A percentile compares a stretch with the other conserved stretches of the same genome.
These are phyloP conservation scores for Gallinago undulata DNA, from an alignment of 2,113 vertebrate genomes.

Conservation along the genomic window DNA sequence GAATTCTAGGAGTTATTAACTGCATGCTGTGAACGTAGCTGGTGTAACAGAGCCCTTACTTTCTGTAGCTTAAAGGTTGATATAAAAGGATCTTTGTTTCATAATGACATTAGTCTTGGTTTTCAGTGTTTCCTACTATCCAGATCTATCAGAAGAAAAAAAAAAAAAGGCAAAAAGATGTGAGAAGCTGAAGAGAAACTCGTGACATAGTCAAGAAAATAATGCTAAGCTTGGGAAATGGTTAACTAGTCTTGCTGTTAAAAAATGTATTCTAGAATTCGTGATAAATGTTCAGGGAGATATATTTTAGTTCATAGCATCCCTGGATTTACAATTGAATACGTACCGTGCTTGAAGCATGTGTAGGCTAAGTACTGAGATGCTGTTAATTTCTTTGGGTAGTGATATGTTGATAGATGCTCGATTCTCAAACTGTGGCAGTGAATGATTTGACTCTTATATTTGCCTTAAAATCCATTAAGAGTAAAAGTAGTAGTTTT, in stretches of 20 bases:
- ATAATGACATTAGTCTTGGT: background rate
- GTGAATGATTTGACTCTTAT: background rate
- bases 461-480: background rate
- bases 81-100: slow-evolving; percentile 25
- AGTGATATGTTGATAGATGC: background rate
- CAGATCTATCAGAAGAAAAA: background rate
- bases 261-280: background rate
- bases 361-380: background rate
- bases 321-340: background rate
- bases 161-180: background rate
- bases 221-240: background rate
- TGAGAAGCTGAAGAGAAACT: background rate
- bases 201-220: background rate
- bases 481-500: background rate
- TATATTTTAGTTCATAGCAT: background rate
- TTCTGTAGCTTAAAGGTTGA: slow-evolving; percentile 1
- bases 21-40: background rate
- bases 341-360: background rate
- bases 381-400: background rate
- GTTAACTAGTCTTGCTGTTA: background rate
- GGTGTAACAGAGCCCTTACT: slow-evolving; percentile 28
- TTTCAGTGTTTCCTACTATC: slow-evolving; percentile 17
- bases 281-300: fast-evolving
- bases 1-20: slow-evolving; percentile 29
- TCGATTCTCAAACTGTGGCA: background rate